phyloP scores from a whole-genome alignment of 2,888 invertebrate species.

The Dione juno region DNA sequence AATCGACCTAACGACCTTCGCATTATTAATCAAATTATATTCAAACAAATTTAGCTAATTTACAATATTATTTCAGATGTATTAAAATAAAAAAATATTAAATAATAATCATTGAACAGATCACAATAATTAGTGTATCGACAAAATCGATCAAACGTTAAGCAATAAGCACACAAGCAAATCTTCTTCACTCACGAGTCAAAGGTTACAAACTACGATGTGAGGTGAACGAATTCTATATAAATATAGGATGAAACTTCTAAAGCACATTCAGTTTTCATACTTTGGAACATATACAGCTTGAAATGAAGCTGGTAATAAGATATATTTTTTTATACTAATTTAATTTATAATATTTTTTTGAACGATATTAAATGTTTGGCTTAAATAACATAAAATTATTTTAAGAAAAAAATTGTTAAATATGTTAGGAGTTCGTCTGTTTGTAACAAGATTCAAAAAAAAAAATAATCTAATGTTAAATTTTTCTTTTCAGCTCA shows the following conservation, averaged over 20 bases:
- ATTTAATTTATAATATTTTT: neutral
- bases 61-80: neutral
- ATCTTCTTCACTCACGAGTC: conserved; percentile 61
- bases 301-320: conserved; percentile 79
- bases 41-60: neutral
- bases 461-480: too few species aligned
- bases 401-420: too few species aligned
- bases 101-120: conserved; percentile 34
- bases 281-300: conserved; percentile 63
- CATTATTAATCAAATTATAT: too few species aligned
- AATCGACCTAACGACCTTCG: too few species aligned
- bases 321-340: conserved; percentile 9
- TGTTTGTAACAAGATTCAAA: too few species aligned
- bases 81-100: neutral
- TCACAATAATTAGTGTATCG: conserved; percentile 71
- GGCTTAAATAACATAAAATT: too few species aligned
- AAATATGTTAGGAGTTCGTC: too few species aligned
- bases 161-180: conserved; percentile 61
- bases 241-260: conserved; percentile 75
- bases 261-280: conserved; percentile 67
- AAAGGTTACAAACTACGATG: conserved; percentile 78
- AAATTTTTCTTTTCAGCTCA: conserved; percentile 63
- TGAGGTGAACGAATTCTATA: conserved; percentile 77
- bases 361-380: neutral
- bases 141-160: conserved; percentile 70